Evolutionary conservation across 2,888 invertebrate species (phyloP), one percentile per base, ranked within the genome.

Genomic region (Charanyca ferruginea): DNA sequence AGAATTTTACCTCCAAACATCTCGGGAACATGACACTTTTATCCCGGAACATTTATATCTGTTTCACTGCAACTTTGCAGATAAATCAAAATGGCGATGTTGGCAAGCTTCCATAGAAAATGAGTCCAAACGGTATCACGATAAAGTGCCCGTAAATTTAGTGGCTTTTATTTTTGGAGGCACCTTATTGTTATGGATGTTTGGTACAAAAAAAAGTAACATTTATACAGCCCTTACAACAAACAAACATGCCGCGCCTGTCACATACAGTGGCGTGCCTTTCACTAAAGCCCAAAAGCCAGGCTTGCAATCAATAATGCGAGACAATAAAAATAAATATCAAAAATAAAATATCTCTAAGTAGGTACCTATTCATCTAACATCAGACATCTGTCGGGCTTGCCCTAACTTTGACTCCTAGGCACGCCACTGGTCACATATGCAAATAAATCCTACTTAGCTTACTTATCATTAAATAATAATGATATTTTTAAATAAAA

Each of bases 181-280:
- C 55, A 60, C 54, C 25, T 16, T 42, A 58, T 48, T 52, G 54
- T 63, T 35, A 51, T 58, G 53, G 72, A 58, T 22, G 13, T 45
- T 22, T 13, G 11, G 23, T 59, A n/a, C n/a, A n/a, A n/a, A 22
- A 53, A 35, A 73, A 57, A 20, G 3, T 25, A 6, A 11, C 28
- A 57, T 64, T 71, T 52, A 67, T 67, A 65, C 54, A 71, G 23
- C 41, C 70, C 65, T 62, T 67, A 74, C 66, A 78, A 71, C 62
- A 49, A 28, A 38, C 9, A 22, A 45, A 20, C 3, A 28, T 45
- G 44, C 32, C 11, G 11, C 32, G n/a, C 16, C 32, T 47, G 25
- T 55, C 28, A 20, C n/a, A n/a, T n/a, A n/a, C n/a, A n/a, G n/a
- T n/a, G n/a, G n/a, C n/a, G n/a, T n/a, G n/a, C n/a, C n/a, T n/a